A percentile compares a stretch with the other conserved stretches of the same genome.
Conservation (phyloP, 2,797 vertebrate genomes). For the Anomalospiza imberbis region DNA sequence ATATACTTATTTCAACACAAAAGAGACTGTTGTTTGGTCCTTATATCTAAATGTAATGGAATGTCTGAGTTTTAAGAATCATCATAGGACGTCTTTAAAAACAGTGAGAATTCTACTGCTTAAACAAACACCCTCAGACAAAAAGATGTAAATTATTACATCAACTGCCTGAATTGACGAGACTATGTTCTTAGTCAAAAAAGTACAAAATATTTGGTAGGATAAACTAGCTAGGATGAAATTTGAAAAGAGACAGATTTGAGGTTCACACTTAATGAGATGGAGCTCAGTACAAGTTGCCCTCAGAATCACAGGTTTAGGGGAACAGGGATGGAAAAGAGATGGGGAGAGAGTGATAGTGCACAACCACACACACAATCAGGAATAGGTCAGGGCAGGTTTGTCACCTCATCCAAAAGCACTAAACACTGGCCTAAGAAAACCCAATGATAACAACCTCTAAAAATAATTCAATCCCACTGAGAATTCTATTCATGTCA, state of each 20-base stretch:
- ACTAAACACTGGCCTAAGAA: background rate
- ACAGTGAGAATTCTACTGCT: background rate
- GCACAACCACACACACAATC: accelerated
- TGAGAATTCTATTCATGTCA: background rate
- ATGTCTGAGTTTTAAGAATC: background rate
- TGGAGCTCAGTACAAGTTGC: background rate
- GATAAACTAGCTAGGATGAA: background rate
- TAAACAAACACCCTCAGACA: background rate
- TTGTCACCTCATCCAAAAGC: background rate
- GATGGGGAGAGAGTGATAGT: accelerated
- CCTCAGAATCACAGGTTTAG: background rate
- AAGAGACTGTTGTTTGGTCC: background rate
- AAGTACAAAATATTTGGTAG: background rate
- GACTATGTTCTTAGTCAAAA: background rate
- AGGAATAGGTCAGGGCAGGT: background rate
- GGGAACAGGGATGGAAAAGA: background rate
- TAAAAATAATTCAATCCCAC: slow-evolving; percentile 4
- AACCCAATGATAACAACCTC: background rate
- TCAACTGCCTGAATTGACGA: background rate
- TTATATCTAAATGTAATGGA: background rate
- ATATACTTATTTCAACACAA: background rate
- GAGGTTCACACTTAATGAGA: background rate
- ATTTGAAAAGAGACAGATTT: background rate
- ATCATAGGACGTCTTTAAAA: background rate
- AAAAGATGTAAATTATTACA: background rate